Evolutionary conservation across 1,140 invertebrate genomes (phyloP), one percentile per base, ranked within the genome.

Genomic region (Euwallacea similis): DNA sequence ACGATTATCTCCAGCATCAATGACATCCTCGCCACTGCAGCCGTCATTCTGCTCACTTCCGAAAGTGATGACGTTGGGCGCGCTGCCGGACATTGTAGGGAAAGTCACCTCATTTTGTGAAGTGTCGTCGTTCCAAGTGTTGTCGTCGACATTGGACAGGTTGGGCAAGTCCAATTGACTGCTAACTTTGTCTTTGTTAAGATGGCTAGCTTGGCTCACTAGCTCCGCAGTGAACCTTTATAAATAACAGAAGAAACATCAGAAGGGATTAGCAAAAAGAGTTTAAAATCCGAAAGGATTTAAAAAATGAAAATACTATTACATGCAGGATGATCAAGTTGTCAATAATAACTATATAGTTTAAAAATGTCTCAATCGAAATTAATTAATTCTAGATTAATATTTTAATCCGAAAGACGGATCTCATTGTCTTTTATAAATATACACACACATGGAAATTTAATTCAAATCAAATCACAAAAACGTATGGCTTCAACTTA

Each of bases 51-150:
- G 75, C 63, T 91, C 89, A 74, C 89, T 88, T 67, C 86, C 87
- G 54, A 91, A 87, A 0, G 91, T 91, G 0, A 87, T 86, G 0
- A 89, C 84, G 60, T 91, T 80, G 0, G 91, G 91, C 0, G 88
- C 87, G 43, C 89, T 90, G 15, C 89, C 87, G 68, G 91, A 93
- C 13, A 93, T 88, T 53, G 89, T 93, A 0, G 91, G 91, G 78
- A 92, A 93, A 0, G 90, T 90, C 46, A 91, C 82, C 74, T 92
- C 91, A 79, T 91, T 90, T 0, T 88, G 89, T 59, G 87, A 88
- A 9, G 86, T 86, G 6, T 84, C 84, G 74, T 92, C 91, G 75
- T 90, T 91, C 91, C 91, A 93, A 0, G 90, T 92, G 75, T 90
- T 78, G 58, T 76, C 77, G 46, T 74, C 77, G 43, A 69, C 71